Evolutionary conservation across 2,797 vertebrate genomes (phyloP).

Genomic region (Podarcis lilfordi): DNA sequence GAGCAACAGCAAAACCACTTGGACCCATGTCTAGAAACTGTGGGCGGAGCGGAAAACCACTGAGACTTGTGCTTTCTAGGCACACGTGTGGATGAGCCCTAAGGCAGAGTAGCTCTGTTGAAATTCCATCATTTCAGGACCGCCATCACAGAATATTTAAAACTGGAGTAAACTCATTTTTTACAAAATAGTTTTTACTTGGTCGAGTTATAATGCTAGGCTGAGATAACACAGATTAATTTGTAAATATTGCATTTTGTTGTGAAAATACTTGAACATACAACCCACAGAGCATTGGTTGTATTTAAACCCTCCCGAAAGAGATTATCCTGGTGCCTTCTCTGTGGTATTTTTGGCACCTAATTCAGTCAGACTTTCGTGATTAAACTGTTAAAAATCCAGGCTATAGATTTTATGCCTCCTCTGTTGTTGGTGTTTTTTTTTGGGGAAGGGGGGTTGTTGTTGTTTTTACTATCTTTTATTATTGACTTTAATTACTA

Average conservation of each 20-base stretch:
- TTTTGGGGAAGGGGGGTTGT: neutral
- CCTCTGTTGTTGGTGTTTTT: neutral
- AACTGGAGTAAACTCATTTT: neutral
- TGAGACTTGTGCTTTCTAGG: too few species aligned
- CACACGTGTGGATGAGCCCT: too few species aligned
- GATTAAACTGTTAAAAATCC: too few species aligned
- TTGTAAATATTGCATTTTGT: neutral
- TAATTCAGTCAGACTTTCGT: too few species aligned
- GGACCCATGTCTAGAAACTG: too few species aligned
- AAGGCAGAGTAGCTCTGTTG: neutral
- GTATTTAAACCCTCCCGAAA: neutral
- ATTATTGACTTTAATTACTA: neutral
- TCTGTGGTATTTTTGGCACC: too few species aligned
- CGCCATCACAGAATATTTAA: neutral
- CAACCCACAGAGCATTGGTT: constrained; percentile 33
- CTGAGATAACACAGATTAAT: constrained; percentile 24
- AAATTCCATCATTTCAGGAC: neutral
- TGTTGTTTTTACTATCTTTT: neutral
- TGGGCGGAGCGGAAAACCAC: too few species aligned
- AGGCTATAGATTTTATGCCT: neutral
- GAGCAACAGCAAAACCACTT: too few species aligned
- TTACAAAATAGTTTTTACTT: neutral
- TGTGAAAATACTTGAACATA: constrained; percentile 36
- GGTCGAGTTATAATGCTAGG: neutral
- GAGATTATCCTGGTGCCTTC: too few species aligned